Conservation (phyloP, 2,797 vertebrate species). For the Chlorospingus semifuscus region DNA sequence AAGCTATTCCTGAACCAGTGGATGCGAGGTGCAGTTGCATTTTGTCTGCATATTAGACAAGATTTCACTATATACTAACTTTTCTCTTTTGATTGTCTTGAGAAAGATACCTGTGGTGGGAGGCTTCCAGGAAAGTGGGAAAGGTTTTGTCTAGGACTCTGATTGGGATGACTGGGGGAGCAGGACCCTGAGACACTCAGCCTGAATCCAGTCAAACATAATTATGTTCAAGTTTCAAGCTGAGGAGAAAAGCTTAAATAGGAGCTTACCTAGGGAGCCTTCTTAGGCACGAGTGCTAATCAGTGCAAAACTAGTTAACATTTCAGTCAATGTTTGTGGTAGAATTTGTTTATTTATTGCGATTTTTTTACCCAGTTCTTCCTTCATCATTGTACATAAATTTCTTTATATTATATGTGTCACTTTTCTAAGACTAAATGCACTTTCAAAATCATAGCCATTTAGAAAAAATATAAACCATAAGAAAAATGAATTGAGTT, state of each 20-base stretch:
- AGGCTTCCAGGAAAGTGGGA: not conserved
- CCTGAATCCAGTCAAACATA: not conserved
- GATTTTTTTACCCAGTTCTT: not conserved
- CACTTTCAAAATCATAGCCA: not conserved
- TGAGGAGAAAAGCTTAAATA: not conserved
- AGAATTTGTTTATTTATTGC: not conserved
- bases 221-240: not conserved
- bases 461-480: not conserved
- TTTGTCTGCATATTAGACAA: not conserved
- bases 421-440: not conserved
- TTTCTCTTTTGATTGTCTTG: not conserved
- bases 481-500: not conserved
- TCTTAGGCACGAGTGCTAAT: not conserved
- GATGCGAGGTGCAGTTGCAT: not conserved
- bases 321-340: not conserved
- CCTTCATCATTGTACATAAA: not conserved
- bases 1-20: not conserved
- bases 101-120: not conserved
- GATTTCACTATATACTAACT: rapidly evolving
- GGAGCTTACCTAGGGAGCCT: not conserved
- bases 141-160: not conserved
- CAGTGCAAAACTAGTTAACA: not conserved
- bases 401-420: not conserved
- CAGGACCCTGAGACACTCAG: not conserved
- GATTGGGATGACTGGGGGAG: not conserved